Conservation (phyloP, 2,113 vertebrate genomes). For the Chinchilla lanigera region DNA sequence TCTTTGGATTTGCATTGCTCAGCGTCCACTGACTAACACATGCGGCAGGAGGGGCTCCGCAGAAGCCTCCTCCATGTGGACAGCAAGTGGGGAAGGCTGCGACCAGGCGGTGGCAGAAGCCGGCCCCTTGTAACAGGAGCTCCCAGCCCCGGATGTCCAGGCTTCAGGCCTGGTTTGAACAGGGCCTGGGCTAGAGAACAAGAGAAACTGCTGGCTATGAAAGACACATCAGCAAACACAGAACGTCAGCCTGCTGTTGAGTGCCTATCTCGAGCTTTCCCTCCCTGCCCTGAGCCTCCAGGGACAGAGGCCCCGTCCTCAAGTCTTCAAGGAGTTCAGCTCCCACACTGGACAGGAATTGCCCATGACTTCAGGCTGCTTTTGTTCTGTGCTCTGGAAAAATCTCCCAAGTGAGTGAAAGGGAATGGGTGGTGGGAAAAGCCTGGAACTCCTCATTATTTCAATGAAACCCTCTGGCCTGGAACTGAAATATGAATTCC, state of each 20-base stretch:
- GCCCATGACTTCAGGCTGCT: not conserved
- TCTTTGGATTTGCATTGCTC: too few species aligned
- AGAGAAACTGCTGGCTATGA: not conserved
- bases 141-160: not conserved
- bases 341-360: not conserved
- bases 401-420: not conserved
- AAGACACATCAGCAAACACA: too few species aligned
- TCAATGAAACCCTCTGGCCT: not conserved
- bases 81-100: not conserved
- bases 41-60: too few species aligned
- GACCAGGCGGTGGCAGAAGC: not conserved
- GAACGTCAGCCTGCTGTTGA: accelerated
- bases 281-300: not conserved
- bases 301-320: not conserved
- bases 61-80: too few species aligned
- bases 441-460: not conserved
- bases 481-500: not conserved
- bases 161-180: not conserved
- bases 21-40: too few species aligned
- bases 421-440: not conserved
- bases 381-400: not conserved
- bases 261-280: accelerated
- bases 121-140: not conserved
- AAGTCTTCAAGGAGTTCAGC: too few species aligned
- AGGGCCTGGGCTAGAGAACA: not conserved